These are phyloP conservation scores for Drosophila elegans DNA, from an alignment of 1,140 invertebrate species.

Conservation along the genomic window DNA sequence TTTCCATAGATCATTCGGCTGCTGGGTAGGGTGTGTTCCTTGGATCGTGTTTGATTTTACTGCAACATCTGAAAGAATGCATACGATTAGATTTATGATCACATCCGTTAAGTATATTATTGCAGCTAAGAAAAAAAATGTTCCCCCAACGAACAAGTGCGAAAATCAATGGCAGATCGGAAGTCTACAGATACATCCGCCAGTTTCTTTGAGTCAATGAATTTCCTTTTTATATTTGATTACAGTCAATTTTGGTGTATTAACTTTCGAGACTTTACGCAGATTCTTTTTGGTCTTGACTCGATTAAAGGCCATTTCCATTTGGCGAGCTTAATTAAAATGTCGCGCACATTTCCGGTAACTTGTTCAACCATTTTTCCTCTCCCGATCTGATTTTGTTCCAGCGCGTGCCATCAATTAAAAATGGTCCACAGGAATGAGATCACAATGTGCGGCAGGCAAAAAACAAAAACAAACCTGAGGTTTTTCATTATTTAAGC, in stretches of 20 bases:
- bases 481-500: conserved; percentile 27
- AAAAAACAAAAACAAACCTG: not conserved
- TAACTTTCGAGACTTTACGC: conserved; percentile 14
- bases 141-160: conserved; percentile 14
- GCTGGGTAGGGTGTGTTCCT: conserved; percentile 22
- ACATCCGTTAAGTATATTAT: conserved; percentile 36
- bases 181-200: conserved; percentile 29
- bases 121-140: not conserved
- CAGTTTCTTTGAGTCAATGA: conserved; percentile 8
- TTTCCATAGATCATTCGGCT: conserved; percentile 65
- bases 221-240: conserved; percentile 42
- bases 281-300: conserved; percentile 44
- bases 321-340: conserved; percentile 78
- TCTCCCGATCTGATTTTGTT: conserved; percentile 26
- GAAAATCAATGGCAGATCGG: conserved; percentile 16
- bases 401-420: conserved; percentile 60
- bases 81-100: conserved; percentile 71
- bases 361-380: conserved; percentile 18
- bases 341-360: conserved; percentile 78
- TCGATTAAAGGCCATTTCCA: conserved; percentile 73
- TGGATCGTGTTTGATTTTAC: conserved; percentile 53
- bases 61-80: conserved; percentile 70
- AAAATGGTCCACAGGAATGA: conserved; percentile 24
- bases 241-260: conserved; percentile 1
- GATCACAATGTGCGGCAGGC: conserved; percentile 19